A percentile compares a stretch with the other conserved stretches of the same genome.
Evolutionary conservation across 2,113 vertebrate species (phyloP).

Genomic region (Corapipo altera): DNA sequence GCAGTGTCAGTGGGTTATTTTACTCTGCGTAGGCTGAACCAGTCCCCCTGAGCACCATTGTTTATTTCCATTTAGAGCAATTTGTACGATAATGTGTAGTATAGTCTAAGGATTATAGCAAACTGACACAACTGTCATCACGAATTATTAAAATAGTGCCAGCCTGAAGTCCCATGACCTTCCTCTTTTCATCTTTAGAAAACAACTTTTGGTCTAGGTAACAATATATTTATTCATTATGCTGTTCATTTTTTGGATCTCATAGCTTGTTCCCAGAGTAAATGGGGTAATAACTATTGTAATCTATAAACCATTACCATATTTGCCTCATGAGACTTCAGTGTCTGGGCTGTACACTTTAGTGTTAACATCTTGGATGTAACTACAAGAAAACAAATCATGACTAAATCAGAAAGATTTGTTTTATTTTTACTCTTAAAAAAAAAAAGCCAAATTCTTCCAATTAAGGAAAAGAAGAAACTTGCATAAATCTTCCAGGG

Average conservation of each 20-base stretch:
- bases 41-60: neutral
- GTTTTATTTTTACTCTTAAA: neutral
- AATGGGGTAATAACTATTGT: constrained; percentile 2
- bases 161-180: neutral
- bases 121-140: neutral
- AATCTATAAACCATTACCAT: constrained; percentile 3
- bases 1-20: neutral
- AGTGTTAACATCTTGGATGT: neutral
- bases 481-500: neutral
- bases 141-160: neutral
- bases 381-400: neutral
- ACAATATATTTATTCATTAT: neutral
- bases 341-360: neutral
- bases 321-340: neutral
- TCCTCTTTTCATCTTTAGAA: neutral
- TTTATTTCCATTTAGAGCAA: constrained; percentile 18
- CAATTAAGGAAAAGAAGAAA: neutral
- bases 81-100: neutral
- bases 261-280: neutral
- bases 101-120: neutral
- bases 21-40: neutral
- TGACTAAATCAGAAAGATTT: neutral
- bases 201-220: neutral
- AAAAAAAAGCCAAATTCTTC: neutral
- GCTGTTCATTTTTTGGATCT: neutral